Evolutionary conservation across 2,797 vertebrate species (phyloP), one percentile per base, ranked within the genome.

Genomic region (Garrulus glandarius): DNA sequence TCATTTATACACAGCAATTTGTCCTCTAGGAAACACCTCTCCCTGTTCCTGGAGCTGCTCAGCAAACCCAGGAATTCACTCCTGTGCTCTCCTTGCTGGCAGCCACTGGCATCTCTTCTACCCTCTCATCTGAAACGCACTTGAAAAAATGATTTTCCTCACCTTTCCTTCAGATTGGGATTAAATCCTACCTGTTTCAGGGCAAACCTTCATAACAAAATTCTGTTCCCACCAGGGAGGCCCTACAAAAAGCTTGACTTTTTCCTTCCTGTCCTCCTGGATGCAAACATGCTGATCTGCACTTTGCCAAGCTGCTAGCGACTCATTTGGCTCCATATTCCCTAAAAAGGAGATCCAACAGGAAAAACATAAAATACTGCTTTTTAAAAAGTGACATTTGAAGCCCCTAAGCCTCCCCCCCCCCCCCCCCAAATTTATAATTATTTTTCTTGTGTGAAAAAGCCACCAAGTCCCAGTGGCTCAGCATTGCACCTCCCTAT

Each of bases 341-440:
- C 87, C 81, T 82, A 78, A 84, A 92, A 84, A 52, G 39, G 61
- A 68, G 78, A 92, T 69, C 64, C 49, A 82, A 75, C 30, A 57
- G 86, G 80, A 47, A 80, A 85, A 86, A 10, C 78, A 34, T 43
- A 43, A 89, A 77, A 9, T 0, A 59, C 5, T 32, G 23, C 27
- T 75, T 56, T 56, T 19, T 6, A 18, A 30, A 39, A 70, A 9
- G 16, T 13, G 21, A 19, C 10, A 36, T n/a, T 65, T 23, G 37
- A 67, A 89, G 47, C 39, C 39, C 44, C 30, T 41, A 29, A 60
- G 15, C 61, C 52, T 52, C 44, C 27, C 46, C 37, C 6, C 12
- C 39, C 12, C 39, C 39, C 43, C 9, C 17, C 3, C 4, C 1
- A 11, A 3, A 7, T 13, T 3, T 1, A 11, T 2, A 7, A 15